phyloP scores from a whole-genome alignment of 2,888 invertebrate species.

The Minunthozetes semirufus region DNA sequence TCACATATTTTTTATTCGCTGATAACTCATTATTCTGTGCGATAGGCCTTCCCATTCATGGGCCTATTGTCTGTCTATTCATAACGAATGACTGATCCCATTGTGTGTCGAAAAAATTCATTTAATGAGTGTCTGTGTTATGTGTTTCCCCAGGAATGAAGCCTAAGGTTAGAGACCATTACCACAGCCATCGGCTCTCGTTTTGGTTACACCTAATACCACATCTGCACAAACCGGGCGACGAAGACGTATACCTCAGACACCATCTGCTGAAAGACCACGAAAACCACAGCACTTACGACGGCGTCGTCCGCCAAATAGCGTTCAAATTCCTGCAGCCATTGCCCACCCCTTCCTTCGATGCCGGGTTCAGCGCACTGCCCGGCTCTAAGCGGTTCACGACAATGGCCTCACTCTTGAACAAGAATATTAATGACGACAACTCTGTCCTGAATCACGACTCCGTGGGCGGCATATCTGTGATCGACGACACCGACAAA shows the following conservation, averaged over 20 bases:
- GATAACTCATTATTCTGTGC: too few relatives aligned
- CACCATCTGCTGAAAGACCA: slow-evolving; percentile 77
- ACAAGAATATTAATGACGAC: neutral
- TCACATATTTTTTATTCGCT: too few relatives aligned
- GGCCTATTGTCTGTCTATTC: too few relatives aligned
- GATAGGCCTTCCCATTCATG: too few relatives aligned
- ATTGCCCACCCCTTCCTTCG: neutral
- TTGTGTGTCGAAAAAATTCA: too few relatives aligned
- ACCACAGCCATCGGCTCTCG: slow-evolving; percentile 85
- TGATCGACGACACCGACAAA: neutral
- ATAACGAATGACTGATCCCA: too few relatives aligned
- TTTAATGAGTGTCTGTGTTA: too few relatives aligned
- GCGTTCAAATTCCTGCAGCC: slow-evolving; percentile 37
- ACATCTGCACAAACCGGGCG: slow-evolving; percentile 59
- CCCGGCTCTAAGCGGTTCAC: neutral
- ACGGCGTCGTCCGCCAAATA: slow-evolving; percentile 63
- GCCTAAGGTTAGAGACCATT: slow-evolving; percentile 84
- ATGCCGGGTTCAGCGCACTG: neutral
- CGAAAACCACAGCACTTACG: slow-evolving; percentile 78
- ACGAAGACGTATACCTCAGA: slow-evolving; percentile 66
- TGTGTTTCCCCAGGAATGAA: slow-evolving; percentile 67
- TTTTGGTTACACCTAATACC: slow-evolving; percentile 93
- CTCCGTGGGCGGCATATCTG: slow-evolving; percentile 1
- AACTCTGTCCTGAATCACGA: neutral
- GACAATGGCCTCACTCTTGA: slow-evolving; percentile 1